These are phyloP conservation scores for Addax nasomaculatus DNA, from an alignment of 2,113 vertebrate genomes.

Conservation along the genomic window DNA sequence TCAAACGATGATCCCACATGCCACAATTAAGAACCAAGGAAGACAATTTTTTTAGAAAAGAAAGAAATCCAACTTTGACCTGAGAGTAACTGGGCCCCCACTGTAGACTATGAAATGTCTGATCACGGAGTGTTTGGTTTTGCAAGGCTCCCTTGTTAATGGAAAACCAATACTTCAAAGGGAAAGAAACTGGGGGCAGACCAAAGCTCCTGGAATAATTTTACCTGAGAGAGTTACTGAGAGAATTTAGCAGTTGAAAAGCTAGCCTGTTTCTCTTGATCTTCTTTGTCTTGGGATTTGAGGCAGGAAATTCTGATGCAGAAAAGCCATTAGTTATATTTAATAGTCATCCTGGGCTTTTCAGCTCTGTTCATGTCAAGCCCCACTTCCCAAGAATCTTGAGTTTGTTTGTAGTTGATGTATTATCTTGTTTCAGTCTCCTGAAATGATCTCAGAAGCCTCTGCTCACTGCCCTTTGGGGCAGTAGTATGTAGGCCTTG, in stretches of 20 bases:
- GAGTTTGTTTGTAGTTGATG: not conserved
- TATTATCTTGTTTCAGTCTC: not conserved
- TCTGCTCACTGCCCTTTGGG: not conserved
- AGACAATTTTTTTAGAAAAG: not conserved
- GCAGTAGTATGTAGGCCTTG: not conserved
- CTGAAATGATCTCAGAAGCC: not conserved
- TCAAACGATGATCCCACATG: not conserved
- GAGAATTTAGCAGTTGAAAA: not conserved
- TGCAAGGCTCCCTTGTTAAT: not conserved
- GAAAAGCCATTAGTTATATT: not conserved
- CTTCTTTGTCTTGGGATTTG: not conserved
- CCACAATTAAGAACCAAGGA: not conserved
- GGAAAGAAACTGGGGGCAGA: not conserved
- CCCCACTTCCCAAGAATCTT: not conserved
- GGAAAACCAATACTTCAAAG: not conserved
- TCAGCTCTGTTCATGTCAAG: not conserved
- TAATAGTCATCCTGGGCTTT: not conserved
- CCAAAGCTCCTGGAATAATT: not conserved
- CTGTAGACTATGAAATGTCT: not conserved
- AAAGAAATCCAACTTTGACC: not conserved
- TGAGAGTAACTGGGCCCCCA: not conserved
- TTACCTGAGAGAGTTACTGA: not conserved
- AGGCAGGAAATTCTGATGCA: not conserved
- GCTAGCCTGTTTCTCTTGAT: conserved; percentile 4
- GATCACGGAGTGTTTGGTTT: not conserved